Percentiles rank a stretch among this genome's conserved stretches.
These are phyloP conservation scores for Masticophis lateralis DNA, from an alignment of 2,797 vertebrate species.

Conservation along the genomic window DNA sequence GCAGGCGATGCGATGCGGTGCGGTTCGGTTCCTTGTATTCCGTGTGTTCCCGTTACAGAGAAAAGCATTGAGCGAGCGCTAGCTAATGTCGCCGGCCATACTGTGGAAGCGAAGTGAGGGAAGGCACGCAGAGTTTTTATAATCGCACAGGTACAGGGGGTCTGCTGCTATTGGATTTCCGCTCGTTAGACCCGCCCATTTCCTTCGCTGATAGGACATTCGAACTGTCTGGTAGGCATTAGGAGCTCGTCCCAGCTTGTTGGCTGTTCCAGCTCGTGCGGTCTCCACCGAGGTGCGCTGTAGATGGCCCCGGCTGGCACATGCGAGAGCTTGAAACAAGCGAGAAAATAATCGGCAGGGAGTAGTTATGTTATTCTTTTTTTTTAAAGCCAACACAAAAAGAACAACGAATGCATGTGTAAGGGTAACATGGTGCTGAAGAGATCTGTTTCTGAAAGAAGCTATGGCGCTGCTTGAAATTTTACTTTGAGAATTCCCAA, in stretches of 20 bases:
- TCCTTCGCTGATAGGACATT: slow-evolving; percentile 2
- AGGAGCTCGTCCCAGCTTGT: slow-evolving; percentile 19
- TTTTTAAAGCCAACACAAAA: neutral
- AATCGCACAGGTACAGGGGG: neutral
- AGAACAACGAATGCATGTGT: neutral
- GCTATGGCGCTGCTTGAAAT: neutral
- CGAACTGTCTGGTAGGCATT: slow-evolving; percentile 3
- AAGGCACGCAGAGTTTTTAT: slow-evolving; percentile 70
- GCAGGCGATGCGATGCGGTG: slow-evolving; percentile 79
- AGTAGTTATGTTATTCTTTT: neutral
- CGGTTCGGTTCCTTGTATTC: slow-evolving; percentile 91
- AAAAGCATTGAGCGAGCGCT: slow-evolving; percentile 93
- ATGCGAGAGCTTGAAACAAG: fast-evolving
- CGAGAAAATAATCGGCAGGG: neutral
- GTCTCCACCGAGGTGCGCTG: neutral
- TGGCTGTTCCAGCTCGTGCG: slow-evolving; percentile 12
- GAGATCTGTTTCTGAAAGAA: neutral
- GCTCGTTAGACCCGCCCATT: slow-evolving; percentile 15
- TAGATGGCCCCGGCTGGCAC: neutral
- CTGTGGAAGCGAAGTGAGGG: slow-evolving; percentile 86
- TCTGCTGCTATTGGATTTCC: slow-evolving; percentile 40
- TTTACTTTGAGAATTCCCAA: neutral
- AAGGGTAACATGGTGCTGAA: neutral
- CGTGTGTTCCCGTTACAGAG: slow-evolving; percentile 95
- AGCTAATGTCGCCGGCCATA: slow-evolving; percentile 99